Conservation (phyloP, 2,888 invertebrate species). For the Drosophila crucigera region DNA sequence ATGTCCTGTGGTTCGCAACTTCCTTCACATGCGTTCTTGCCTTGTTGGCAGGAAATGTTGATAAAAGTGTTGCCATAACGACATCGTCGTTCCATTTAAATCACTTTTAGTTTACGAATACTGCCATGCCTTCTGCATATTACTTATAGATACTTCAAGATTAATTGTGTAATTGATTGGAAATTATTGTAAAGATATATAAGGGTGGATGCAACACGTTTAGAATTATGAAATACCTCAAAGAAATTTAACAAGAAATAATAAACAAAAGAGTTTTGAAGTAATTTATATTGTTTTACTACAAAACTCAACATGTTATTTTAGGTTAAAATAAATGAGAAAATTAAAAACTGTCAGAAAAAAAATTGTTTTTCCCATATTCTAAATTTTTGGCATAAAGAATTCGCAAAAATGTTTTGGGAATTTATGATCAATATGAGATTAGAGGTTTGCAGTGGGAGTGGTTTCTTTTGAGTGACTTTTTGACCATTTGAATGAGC, state of each 20-base stretch:
- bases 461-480: not conserved
- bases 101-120: slow-evolving; percentile 58
- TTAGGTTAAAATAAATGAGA: not conserved
- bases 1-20: slow-evolving; percentile 66
- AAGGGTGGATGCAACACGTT: not conserved
- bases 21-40: slow-evolving; percentile 53
- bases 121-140: slow-evolving; percentile 8
- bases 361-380: not conserved
- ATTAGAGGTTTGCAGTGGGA: not conserved
- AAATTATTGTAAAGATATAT: slow-evolving; percentile 1
- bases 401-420: not conserved
- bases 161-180: slow-evolving; percentile 44
- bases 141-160: slow-evolving; percentile 4
- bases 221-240: not conserved
- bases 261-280: not conserved
- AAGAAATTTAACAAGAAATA: not conserved
- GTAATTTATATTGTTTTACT: not conserved
- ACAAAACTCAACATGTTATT: not conserved
- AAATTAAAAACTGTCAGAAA: not conserved
- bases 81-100: slow-evolving; percentile 59
- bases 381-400: not conserved
- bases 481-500: too few species aligned
- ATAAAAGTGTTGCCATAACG: slow-evolving; percentile 67
- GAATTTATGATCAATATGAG: not conserved
- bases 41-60: slow-evolving; percentile 65